Base-by-base conservation (phyloP, 2,888 invertebrate species). In the Amaurobius ferox region DNA sequence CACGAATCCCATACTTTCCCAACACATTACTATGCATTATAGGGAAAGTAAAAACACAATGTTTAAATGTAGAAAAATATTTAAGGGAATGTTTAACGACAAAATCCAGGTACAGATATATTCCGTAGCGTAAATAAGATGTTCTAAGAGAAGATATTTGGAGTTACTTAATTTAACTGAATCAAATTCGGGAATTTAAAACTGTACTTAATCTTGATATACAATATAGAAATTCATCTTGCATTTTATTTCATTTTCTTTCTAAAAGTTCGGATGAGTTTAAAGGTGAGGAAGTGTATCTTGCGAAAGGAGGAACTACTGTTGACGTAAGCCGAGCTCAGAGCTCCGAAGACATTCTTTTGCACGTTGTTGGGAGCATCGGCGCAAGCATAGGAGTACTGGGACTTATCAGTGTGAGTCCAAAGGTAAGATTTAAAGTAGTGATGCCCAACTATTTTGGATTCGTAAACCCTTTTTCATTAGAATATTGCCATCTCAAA, bases 361-460 rank as follows among this genome's bases (percentile, higher is more conserved):
- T 16, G 2, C 85, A 86, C 13, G 19, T 39, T 1, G 66, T 77
- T 61, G 88, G 88, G 0, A 72, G 72, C 0, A 7, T 80, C 1
- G 86, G 88, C 19, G 19, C 23, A 6, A 74, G 77, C 16, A 40
- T 86, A 0, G 88, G 88, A 6, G 78, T 88, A 13, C 23, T 88
- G 5, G 88, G 88, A 29, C 61, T 88, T 5, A 66, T 73, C 30
- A 74, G 80, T 19, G 80, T 86, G 13, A 70, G 48, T 1, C n/a
- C 29, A 5, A 88, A 88, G 62, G 88, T 88, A 68, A 79, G 74
- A n/a, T n/a, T n/a, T n/a, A n/a, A n/a, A n/a, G n/a, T n/a, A n/a
- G n/a, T n/a, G n/a, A n/a, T n/a, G n/a, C n/a, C n/a, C n/a, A n/a
- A n/a, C n/a, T n/a, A n/a, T n/a, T n/a, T n/a, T n/a, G n/a, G n/a